Base-by-base conservation (phyloP, 2,797 vertebrate genomes). In the Hirundo rustica region DNA sequence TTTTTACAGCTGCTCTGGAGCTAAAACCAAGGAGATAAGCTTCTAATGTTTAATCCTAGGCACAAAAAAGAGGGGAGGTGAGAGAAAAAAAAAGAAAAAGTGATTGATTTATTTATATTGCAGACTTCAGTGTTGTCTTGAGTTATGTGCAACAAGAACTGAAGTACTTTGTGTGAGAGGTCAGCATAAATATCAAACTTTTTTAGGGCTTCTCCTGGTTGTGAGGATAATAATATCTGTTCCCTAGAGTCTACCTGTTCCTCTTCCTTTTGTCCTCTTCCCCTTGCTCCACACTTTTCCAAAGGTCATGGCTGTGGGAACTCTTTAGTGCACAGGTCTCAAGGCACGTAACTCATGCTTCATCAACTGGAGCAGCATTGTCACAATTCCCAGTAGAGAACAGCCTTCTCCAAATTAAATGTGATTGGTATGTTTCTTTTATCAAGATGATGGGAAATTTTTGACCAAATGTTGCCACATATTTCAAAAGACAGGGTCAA, bases 231-330 rank as follows among this genome's bases (percentile, higher is more conserved):
- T 79, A 83, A 38, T 87, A 87, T 80, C 71, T 85, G 22, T 85
- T 93, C 65, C 68, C 65, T 78, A 16, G 75, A 77, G 91, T 38
- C 36, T 67, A 93, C 75, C 78, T 96, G 50, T 93, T 96, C 84
- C 77, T 88, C 42, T 95, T 95, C 91, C 85, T 90, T 88, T 95
- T 72, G 85, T 72, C 27, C 11, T 92, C 21, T 61, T 74, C 44
- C 4, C 9, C 14, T 9, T 47, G 57, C 30, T 79, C 50, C 16
- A 11, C 57, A 50, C 12, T 29, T 60, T 86, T 77, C 42, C 61
- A 89, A 91, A 95, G 87, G 72, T 95, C 84, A 53, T 38, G 79
- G 89, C 54, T 91, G 38, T 74, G 65, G 68, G 66, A 77, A 92
- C 51, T 51, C 65, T 64, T 68, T 29, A 36, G 47, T 51, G 30